A percentile compares a stretch with the other conserved stretches of the same genome.
These are phyloP conservation scores for Caenorhabditis drosophilae DNA, from an alignment of 2,888 invertebrate genomes.

Conservation along the genomic window DNA sequence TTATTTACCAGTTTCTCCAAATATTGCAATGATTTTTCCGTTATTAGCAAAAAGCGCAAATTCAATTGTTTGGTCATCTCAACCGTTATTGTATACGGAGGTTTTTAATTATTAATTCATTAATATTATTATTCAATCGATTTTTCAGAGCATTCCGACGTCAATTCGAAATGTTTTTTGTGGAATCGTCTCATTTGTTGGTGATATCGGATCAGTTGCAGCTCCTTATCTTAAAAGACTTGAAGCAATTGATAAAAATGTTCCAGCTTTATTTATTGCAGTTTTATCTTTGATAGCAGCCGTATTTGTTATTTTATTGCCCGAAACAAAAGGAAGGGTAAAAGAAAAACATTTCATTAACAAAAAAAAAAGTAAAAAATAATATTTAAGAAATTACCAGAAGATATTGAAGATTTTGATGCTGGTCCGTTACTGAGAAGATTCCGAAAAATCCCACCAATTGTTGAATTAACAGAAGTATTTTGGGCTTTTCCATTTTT, in stretches of 20 bases:
- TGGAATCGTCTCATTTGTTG: slow-evolving; percentile 58
- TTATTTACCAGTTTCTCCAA: slow-evolving; percentile 30
- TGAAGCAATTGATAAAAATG: slow-evolving; percentile 51
- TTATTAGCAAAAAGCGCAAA: slow-evolving; percentile 63
- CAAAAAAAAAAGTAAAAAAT: no score
- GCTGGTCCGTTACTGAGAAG: slow-evolving; percentile 45
- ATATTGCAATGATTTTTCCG: slow-evolving; percentile 50
- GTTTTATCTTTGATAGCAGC: slow-evolving; percentile 56
- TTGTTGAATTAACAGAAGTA: no score
- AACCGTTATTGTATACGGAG: slow-evolving; percentile 60
- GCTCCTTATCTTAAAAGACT: slow-evolving; percentile 62
- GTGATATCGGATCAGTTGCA: slow-evolving; percentile 63
- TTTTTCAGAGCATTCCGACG: slow-evolving; percentile 33
- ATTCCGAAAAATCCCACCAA: slow-evolving; percentile 2
- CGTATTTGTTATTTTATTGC: slow-evolving; percentile 47
- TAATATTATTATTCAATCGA: background rate
- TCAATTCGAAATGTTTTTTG: slow-evolving; percentile 63
- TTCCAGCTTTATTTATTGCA: slow-evolving; percentile 53
- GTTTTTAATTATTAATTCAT: slow-evolving; percentile 17
- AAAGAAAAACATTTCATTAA: background rate
- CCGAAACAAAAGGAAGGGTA: slow-evolving; percentile 58
- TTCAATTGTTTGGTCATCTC: slow-evolving; percentile 61
- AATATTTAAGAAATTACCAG: slow-evolving; percentile 40
- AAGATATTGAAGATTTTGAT: slow-evolving; percentile 59
- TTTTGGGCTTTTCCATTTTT: no score